Base-by-base conservation (phyloP, 2,797 vertebrate species). In the Lemur catta region DNA sequence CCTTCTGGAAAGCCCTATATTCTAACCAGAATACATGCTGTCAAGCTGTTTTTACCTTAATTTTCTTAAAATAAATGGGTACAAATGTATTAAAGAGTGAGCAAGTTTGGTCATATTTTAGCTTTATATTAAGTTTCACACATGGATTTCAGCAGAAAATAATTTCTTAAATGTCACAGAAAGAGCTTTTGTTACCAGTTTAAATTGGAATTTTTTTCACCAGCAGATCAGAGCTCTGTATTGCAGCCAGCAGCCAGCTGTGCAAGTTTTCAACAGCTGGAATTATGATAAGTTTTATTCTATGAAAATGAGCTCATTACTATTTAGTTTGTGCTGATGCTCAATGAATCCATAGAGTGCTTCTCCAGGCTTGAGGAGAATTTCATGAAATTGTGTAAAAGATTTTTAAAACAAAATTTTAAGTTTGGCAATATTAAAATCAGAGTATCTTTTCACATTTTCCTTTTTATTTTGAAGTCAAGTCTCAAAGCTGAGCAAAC, bases 261-360 rank as follows among this genome's bases (percentile, higher is more conserved):
- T 96, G 95, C 94, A 97, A 92, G 97, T 96, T 98, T 98, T 97
- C 97, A 98, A 96, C 97, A 98, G 98, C 97, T 98, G 98, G 97
- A 98, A 98, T 96, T 95, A 94, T 97, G 98, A 98, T 95, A 97
- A 98, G 65, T 91, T 94, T 90, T 96, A 90, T 96, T 98, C 93
- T 96, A 75, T 97, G 97, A 96, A 98, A 98, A 98, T 95, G 84
- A 98, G 52, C 93, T 98, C 91, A 94, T 96, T 94, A 93, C 26
- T 96, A 94, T 92, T 89, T 86, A 10, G 50, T 96, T 96, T 59
- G 50, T 96, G 92, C 94, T 98, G 95, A 93, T 30, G 91, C 59
- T 96, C 91, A 89, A n/a, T 89, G 28, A 97, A 97, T 95, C 87
- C 94, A 92, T 94, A 63, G 95, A 97, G 30, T 94, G 94, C 86